Conservation (phyloP, 2,888 invertebrate species). For the Catocala fraxini region DNA sequence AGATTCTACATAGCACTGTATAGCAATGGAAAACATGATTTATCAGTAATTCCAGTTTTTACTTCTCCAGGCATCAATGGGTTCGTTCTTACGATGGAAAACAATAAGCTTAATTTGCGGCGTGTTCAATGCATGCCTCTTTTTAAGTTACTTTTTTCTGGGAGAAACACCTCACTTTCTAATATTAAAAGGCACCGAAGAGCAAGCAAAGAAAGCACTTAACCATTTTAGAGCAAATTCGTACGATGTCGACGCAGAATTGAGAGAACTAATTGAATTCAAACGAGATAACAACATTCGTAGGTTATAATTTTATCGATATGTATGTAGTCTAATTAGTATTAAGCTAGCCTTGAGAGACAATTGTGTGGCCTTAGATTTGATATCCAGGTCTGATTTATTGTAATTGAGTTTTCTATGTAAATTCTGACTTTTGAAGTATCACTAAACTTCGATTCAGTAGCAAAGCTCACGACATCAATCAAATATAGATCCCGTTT, state of each 20-base stretch:
- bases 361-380: no score
- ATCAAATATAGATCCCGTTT: no score
- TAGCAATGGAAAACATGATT: no score
- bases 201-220: slow-evolving; percentile 47
- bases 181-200: slow-evolving; percentile 51
- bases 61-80: slow-evolving; percentile 61
- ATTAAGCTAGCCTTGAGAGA: no score
- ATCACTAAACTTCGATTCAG: no score
- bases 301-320: slow-evolving; percentile 35
- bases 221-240: slow-evolving; percentile 56
- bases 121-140: slow-evolving; percentile 49
- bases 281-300: slow-evolving; percentile 66
- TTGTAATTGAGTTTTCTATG: no score
- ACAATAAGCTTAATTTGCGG: slow-evolving; percentile 55
- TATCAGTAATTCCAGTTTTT: not conserved
- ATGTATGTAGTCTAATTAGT: not conserved
- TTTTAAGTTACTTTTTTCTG: slow-evolving; percentile 40
- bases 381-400: no score
- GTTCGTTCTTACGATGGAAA: slow-evolving; percentile 59
- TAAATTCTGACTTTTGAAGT: no score
- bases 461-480: no score
- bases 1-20: no score
- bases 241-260: slow-evolving; percentile 60
- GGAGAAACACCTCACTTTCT: slow-evolving; percentile 72
- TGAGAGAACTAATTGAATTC: slow-evolving; percentile 63